Evolutionary conservation across 2,797 vertebrate genomes (phyloP), one percentile per base, ranked within the genome.

Genomic region (Helostoma temminkii): DNA sequence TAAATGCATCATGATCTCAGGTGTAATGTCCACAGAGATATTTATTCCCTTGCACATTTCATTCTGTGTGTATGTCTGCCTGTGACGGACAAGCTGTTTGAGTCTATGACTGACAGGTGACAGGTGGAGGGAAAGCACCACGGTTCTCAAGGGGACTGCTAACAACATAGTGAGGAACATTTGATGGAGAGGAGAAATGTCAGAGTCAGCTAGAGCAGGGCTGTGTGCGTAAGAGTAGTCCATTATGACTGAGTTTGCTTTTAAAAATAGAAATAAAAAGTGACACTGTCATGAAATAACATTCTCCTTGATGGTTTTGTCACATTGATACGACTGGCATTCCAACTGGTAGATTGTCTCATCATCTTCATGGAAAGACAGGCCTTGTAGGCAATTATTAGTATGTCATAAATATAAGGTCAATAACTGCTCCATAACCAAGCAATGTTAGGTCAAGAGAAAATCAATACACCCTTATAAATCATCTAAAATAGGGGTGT

Each of bases 71-170:
- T 55, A 45, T 9, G 58, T 77, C 67, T 74, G 22, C 67, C 59
- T 77, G 73, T 87, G 82, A 85, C 7, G 52, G 84, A 90, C 87
- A 81, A 79, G 81, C 58, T 74, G 72, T 80, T 78, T 78, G 66
- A 81, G 84, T 71, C 59, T 39, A 7, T 85, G 83, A 90, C 75
- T 90, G 88, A 88, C 79, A 84, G 76, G 36, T 89, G 81, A 88
- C 76, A 83, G 85, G 65, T 80, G 69, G 67, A 78, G 68, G 67
- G 50, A 61, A 71, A 87, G 71, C 60, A 28, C 49, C 66, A 63
- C 22, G 3, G 65, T 74, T 89, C 88, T 83, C 84, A 54, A 71
- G 25, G 84, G 89, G 75, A 68, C 57, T 41, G 54, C 56, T 72
- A 74, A 81, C 79, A 82, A 81, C 77, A 81, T 73, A 60, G 46